phyloP scores from a whole-genome alignment of 1,140 invertebrate species.

The Dendroctonus valens region DNA sequence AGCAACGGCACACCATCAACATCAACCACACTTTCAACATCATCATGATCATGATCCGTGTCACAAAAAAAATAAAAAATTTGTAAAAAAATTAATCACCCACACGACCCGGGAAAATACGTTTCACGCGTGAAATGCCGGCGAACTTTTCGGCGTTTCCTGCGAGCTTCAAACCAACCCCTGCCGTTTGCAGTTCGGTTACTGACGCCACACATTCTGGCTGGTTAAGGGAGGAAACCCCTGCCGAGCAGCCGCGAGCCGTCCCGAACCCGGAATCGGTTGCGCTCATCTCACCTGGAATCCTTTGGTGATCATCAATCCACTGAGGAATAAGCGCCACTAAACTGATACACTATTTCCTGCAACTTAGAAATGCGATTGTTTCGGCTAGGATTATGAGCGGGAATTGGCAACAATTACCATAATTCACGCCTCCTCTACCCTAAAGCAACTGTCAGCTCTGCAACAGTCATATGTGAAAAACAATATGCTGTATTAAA shows the following conservation, averaged over 20 bases:
- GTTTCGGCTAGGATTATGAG: too few species aligned
- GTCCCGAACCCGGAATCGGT: constrained; percentile 13
- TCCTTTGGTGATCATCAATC: constrained; percentile 37
- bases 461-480: too few species aligned
- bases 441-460: too few species aligned
- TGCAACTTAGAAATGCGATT: too few species aligned
- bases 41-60: constrained; percentile 1
- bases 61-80: constrained; percentile 9
- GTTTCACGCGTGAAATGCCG: not conserved
- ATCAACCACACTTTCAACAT: constrained; percentile 12
- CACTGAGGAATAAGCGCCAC: constrained; percentile 17
- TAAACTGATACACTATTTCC: constrained; percentile 8
- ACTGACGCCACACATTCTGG: constrained; percentile 36
- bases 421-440: too few species aligned
- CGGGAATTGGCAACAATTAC: too few species aligned
- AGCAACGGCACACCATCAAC: not conserved
- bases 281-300: constrained; percentile 34
- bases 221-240: constrained; percentile 35
- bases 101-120: not conserved
- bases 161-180: constrained; percentile 19
- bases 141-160: not conserved
- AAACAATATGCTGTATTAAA: too few species aligned
- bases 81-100: not conserved
- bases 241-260: constrained; percentile 14
- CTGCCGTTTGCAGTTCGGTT: constrained; percentile 8